Percentiles rank a stretch among this genome's conserved stretches.
Conservation (phyloP, 2,797 vertebrate genomes). For the Numenius phaeopus region DNA sequence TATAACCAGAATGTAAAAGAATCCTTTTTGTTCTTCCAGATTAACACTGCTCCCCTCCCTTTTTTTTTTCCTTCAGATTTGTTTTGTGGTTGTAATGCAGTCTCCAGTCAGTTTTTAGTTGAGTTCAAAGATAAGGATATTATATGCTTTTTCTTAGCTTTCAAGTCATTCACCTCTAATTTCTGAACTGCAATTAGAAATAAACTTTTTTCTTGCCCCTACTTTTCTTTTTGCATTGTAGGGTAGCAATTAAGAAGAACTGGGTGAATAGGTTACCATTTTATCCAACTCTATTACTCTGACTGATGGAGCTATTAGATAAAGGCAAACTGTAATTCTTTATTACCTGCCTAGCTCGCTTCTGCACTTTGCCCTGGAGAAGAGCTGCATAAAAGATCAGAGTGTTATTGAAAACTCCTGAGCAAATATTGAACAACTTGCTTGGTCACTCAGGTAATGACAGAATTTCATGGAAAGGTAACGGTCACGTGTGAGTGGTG, state of each 20-base stretch:
- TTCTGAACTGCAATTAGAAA: slow-evolving; percentile 76
- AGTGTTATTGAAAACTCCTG: slow-evolving; percentile 82
- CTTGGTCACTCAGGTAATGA: slow-evolving; percentile 56
- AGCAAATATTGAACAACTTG: slow-evolving; percentile 82
- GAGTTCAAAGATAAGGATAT: not conserved
- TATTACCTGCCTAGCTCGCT: slow-evolving; percentile 78
- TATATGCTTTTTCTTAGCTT: slow-evolving; percentile 39
- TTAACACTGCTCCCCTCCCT: not conserved
- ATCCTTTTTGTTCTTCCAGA: not conserved
- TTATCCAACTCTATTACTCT: slow-evolving; percentile 79
- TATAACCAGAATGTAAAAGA: not conserved
- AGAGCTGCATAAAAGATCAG: slow-evolving; percentile 79
- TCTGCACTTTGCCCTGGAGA: slow-evolving; percentile 79
- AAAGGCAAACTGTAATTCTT: slow-evolving; percentile 81
- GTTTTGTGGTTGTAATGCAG: not conserved
- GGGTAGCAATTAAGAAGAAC: slow-evolving; percentile 75
- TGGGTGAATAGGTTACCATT: slow-evolving; percentile 76
- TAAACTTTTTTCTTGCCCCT: slow-evolving; percentile 55
- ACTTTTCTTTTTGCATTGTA: slow-evolving; percentile 60
- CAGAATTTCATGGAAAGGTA: not conserved
- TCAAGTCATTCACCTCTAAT: slow-evolving; percentile 63
- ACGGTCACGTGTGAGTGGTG: not conserved
- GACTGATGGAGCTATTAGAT: slow-evolving; percentile 81
- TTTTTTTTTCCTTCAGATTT: not conserved
- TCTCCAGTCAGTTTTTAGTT: not conserved